phyloP scores from a whole-genome alignment of 1,140 invertebrate genomes.

The Papilio polyxenes region DNA sequence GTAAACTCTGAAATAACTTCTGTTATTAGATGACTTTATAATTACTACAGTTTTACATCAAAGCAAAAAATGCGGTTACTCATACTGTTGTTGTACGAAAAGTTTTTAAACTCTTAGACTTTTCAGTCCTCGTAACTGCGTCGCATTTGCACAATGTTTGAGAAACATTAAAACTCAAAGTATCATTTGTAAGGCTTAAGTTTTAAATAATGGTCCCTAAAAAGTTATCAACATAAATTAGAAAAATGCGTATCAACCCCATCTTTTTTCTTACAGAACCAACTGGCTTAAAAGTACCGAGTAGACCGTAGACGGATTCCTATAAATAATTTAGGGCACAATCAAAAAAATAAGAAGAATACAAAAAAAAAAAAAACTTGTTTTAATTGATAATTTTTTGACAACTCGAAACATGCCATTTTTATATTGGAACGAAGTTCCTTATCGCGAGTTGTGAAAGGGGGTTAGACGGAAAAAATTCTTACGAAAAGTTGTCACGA shows the following conservation, averaged over 20 bases:
- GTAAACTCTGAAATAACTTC: constrained; percentile 22
- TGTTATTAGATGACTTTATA: constrained; percentile 29
- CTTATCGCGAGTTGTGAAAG: too few species aligned
- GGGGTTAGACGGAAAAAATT: too few species aligned
- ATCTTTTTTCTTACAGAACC: constrained; percentile 5
- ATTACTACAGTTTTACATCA: constrained; percentile 27
- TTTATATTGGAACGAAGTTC: too few species aligned
- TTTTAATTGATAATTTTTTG: too few species aligned
- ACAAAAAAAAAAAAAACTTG: not conserved
- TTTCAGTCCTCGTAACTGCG: constrained; percentile 35
- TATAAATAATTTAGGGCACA: not conserved
- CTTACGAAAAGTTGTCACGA: too few species aligned
- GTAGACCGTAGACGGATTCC: not conserved
- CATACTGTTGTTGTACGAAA: constrained; percentile 17
- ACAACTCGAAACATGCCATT: too few species aligned
- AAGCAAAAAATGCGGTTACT: constrained; percentile 31
- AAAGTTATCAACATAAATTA: constrained; percentile 19
- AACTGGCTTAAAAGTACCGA: not conserved
- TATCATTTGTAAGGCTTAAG: constrained; percentile 20
- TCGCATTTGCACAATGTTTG: constrained; percentile 38
- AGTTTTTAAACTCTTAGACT: constrained; percentile 38
- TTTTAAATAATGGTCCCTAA: constrained; percentile 29
- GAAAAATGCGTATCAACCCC: constrained; percentile 16
- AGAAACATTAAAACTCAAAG: constrained; percentile 37
- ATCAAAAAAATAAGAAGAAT: not conserved